phyloP scores from a whole-genome alignment of 1,140 invertebrate genomes.

The Lanistes nyassanus region DNA sequence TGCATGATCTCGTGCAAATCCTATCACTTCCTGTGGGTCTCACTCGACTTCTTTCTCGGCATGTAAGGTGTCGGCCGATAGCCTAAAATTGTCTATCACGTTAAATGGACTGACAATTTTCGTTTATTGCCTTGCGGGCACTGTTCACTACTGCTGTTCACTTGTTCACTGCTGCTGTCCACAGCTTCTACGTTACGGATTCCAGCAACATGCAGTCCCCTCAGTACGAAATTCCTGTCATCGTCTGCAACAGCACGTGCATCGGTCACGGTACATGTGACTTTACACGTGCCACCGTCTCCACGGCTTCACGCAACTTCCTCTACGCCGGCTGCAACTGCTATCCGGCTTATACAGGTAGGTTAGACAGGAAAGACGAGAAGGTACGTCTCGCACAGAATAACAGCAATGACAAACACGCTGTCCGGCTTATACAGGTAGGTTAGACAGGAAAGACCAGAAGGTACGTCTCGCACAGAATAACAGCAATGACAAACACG shows the following conservation, averaged over 20 bases:
- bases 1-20: no score
- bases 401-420: no score
- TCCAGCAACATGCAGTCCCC: background rate
- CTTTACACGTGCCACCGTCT: background rate
- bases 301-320: background rate
- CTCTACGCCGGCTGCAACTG: background rate
- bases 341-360: background rate
- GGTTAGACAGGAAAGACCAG: no score
- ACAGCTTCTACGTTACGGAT: slow-evolving; percentile 4
- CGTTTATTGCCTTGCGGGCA: no score
- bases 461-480: no score
- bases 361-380: background rate
- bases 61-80: background rate
- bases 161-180: no score
- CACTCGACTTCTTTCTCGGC: background rate
- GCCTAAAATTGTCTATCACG: background rate
- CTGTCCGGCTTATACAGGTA: no score
- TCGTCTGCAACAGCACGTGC: background rate
- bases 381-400: background rate
- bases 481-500: no score
- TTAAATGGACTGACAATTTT: no score
- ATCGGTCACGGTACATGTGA: background rate
- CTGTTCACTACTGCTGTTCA: no score
- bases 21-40: background rate
- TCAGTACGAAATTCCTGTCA: background rate